These are phyloP conservation scores for Macaca fascicularis DNA, from an alignment of 2,113 vertebrate species.

Conservation along the genomic window T2T-MFA8v1.1 NC_088376.1:122176001-122176500, in stretches of 20 bases:
- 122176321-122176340: not conserved
- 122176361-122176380: not conserved
- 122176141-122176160: not conserved
- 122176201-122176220: not conserved
- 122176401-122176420: not conserved
- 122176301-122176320: not conserved
- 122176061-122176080: not conserved
- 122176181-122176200: not conserved
- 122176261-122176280: not conserved
- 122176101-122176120: not conserved
- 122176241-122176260: not conserved
- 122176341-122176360: not conserved
- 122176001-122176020: not conserved
- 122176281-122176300: not conserved
- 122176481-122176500: too few species aligned
- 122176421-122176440: too few species aligned
- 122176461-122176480: too few species aligned
- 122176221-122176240: not conserved
- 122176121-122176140: not conserved
- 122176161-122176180: not conserved
- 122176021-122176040: not conserved
- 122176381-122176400: not conserved
- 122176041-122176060: conserved; percentile 28
- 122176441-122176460: too few species aligned
- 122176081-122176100: not conserved